Base-by-base conservation (phyloP, 2,113 vertebrate genomes). In the Elaphurus davidianus region DNA sequence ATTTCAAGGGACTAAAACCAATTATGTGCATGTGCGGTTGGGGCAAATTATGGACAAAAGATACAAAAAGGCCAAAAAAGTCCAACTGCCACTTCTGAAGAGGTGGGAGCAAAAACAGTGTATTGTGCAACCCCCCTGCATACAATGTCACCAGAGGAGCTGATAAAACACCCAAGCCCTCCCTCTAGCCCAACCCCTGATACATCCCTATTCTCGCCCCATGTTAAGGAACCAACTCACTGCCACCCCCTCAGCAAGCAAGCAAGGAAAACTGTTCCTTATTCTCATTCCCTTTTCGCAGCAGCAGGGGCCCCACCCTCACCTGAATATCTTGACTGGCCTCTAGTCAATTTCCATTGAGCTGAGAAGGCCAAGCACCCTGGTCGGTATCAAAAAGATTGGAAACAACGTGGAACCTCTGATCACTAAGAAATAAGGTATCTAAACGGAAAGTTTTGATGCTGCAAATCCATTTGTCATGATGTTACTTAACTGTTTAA, bases 331-430 rank as follows among this genome's bases (percentile, higher is more conserved):
- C 36, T 14, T 76, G 40, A 81, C 16, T 28, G 16, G 28, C 16
- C 28, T 81, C 45, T 50, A 17, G 45, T 81, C 16, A 81, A 81
- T 81, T 50, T 81, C 78, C 33, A 33, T 50, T 6, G 28, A 76
- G 19, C 28, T 30, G 45, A 45, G 78, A 81, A 47, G 27, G 43
- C 27, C 27, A 30, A 45, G 15, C 47, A 50, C 45, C 78, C 28
- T 50, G 16, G 16, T 81, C 0, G 0, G 28, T 81, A 50, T 30
- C 45, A 99, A 99, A 40, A 99, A 99, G 94, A 99, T 99, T 6
- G 99, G 99, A 0, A 99, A 99, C 98, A 99, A 99, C 1, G 98
- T 99, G 62, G 99, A 99, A 55, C 99, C 99, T 97, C 98, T 99
- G 98, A 99, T 99, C 97, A 99, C 99, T 98, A 99, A 99, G 98